Base-by-base conservation (phyloP, 1,140 invertebrate genomes). In the Sycophila sp. region DNA sequence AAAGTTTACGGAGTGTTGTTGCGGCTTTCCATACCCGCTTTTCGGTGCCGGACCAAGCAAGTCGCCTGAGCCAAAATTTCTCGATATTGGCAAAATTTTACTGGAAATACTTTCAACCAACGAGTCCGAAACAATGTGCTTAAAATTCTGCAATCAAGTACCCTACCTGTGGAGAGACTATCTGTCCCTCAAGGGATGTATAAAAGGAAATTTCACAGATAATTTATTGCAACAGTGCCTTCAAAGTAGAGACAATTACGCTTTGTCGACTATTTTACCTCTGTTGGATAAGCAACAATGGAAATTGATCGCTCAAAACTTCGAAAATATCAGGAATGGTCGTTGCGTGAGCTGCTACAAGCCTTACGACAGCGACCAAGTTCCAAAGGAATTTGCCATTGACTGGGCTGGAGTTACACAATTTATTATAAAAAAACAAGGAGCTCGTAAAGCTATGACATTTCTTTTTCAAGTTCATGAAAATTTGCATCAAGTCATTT, bases 151-250 rank as follows among this genome's bases (percentile, higher is more conserved):
- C 72, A 87, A 88, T 68, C 83, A 84, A 71, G 87, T 90, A 83
- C 89, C 89, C 36, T 89, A 87, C 71, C 85, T 89, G 75, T 90
- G 89, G 89, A 76, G 75, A 51, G 75, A 80, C 13, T 85, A 83
- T 47, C 69, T 85, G 30, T 49, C 71, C 1, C 19, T 79, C 28
- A 77, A 73, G 10, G 72, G 49, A 34, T 55, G 62, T 11, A 24
- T 10, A 32, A 67, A 62, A 26, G 13, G 53, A 34, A 10, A 19
- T 24, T 24, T 72, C 15, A 36, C 64, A 24, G 38, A 22, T 24
- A 74, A 2, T 69, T 65, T 51, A 60, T 69, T 75, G 63, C 80
- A 73, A 30, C 75, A 77, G 66, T 81, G 78, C 58, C 73, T 86
- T 71, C 79, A 81, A 56, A 82, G 75, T 8, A 77, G 67, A 53